Evolutionary conservation across 30 jellyfish, hydroid and myxozoan genomes (phyloP).

Genomic region (Aurelia sp.): DNA sequence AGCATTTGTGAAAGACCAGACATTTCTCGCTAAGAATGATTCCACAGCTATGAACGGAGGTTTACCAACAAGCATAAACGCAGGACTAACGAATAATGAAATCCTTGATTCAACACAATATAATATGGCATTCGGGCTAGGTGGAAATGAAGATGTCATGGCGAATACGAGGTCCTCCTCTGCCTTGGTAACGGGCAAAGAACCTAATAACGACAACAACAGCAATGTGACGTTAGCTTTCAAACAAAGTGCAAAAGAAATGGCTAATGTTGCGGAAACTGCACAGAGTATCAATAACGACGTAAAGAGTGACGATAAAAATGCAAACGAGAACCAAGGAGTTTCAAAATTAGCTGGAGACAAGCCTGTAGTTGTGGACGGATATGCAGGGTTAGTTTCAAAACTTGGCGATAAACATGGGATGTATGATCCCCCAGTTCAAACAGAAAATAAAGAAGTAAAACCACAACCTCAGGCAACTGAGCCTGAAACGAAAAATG

Average conservation of each 20-base stretch:
- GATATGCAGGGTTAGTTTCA: conserved; percentile 24
- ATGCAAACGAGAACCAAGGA: not conserved
- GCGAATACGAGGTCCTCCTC: no score
- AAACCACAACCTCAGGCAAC: not conserved
- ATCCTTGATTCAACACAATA: not conserved
- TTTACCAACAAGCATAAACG: no score
- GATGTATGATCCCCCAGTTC: not conserved
- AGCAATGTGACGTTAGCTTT: no score
- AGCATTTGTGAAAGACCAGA: not conserved
- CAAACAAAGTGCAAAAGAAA: no score
- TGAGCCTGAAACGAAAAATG: not conserved
- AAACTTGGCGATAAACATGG: not conserved
- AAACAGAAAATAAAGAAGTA: conserved; percentile 10
- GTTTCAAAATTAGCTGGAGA: not conserved
- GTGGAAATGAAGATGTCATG: no score
- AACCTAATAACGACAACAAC: no score
- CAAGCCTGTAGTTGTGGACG: conserved; percentile 14
- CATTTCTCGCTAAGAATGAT: not conserved
- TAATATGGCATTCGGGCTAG: no score
- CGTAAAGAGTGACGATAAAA: not conserved
- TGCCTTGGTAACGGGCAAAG: no score
- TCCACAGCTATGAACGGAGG: not conserved
- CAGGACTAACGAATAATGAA: not conserved
- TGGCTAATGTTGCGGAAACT: no score
- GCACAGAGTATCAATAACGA: no score